Base-by-base conservation (phyloP, 2,888 invertebrate genomes). In the Nomada flava region DNA sequence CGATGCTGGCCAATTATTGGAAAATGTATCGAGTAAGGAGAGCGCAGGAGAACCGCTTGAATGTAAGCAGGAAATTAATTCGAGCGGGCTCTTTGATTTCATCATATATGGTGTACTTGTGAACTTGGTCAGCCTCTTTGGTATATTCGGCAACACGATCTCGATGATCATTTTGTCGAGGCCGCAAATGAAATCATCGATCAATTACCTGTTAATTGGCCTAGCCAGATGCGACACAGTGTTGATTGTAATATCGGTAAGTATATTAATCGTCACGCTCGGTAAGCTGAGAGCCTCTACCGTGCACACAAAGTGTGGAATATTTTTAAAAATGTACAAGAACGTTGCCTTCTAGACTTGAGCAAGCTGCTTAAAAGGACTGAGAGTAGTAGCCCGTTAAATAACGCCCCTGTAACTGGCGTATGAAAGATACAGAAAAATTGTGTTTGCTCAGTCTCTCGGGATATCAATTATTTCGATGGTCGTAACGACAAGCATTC, bases 181-280 rank as follows among this genome's bases (percentile, higher is more conserved):
- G 74, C 98, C 98, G 36, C 97, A 98, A 94, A 99, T 99, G 99
- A 96, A 98, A 91, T 98, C 98, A 79, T 98, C 98, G 92, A 98
- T 99, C 92, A 99, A 99, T 94, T 98, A 98, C 94, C 96, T 99
- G 92, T 95, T 99, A 81, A 97, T 98, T 86, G 98, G 98, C 7
- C 95, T 99, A 89, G 99, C 99, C 36, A 96, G 98, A 89, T 98
- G 98, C 94, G 99, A 99, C 95, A 98, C 98, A 15, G 96, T 97
- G 85, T 95, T 99, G 88, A 97, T 99, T 90, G 95, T 98, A 89
- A 98, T 98, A 64, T 97, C 98, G 78, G 93, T 93, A 84, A 92
- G 92, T 86, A 50, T 13, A 42, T 47, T 60, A 20, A 7, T 18
- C 36, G 20, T 10, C 7, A 7, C 1, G n/a, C 42, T n/a, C 23